Base-by-base conservation (phyloP, 2,797 vertebrate species). In the Sitta carolinensis region DNA sequence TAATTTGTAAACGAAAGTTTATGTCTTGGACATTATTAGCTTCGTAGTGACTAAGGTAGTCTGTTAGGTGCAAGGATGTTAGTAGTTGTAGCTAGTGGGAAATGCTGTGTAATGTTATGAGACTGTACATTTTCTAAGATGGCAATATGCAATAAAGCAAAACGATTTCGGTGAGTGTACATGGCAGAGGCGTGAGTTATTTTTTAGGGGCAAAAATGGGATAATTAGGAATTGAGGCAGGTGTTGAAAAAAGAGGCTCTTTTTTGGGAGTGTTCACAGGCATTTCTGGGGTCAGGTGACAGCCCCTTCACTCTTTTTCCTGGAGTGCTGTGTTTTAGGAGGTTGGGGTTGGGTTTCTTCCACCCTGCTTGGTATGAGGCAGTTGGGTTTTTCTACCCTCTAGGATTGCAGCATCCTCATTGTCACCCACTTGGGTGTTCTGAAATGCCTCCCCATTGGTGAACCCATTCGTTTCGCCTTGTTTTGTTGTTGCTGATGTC, bases 111-210 rank as follows among this genome's bases (percentile, higher is more conserved):
- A 88, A 97, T 98, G 98, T 97, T 97, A 97, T 75, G 85, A 98
- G 98, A 97, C 95, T 98, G 98, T 98, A 98, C 97, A 98, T 98
- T 98, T 98, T 97, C 96, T 68, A 82, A 95, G 96, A 98, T 54
- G 96, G 97, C 97, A 97, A 98, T 96, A 98, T 98, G 97, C 98
- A 98, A 98, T 98, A 98, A 98, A 98, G 97, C 97, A 91, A 97
- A 95, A 93, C 19, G n/a, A 92, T 96, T 96, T 97, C 47, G 34
- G 95, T 96, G 96, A 89, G 94, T 96, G 96, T 97, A 91, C 83
- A 30, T 45, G 85, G 59, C 94, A 83, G 66, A 95, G 96, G 81
- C 42, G 6, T 30, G 61, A 90, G 58, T 97, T 90, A 84, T 97
- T 89, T 90, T 80, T 5, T 5, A 30, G 11, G 15, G 43, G 10